Conservation (phyloP, 1,140 invertebrate species). For the Bradynema listronoti region DNA sequence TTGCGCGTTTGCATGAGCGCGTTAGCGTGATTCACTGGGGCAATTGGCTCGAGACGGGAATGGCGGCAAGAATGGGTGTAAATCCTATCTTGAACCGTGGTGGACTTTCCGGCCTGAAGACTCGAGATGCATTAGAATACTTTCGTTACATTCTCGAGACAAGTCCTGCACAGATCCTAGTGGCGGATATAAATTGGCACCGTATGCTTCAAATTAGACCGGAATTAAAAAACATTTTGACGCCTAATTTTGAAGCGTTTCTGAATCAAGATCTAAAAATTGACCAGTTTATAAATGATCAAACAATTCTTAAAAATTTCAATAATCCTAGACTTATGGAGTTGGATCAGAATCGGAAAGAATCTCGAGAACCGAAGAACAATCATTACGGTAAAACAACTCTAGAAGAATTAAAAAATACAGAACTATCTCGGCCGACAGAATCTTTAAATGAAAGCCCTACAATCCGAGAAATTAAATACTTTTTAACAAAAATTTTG, state of each 20-base stretch:
- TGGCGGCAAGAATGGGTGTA: conserved; percentile 21
- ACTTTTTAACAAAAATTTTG: neutral
- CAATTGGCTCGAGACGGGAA: conserved; percentile 32
- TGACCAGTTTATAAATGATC: too few relatives aligned
- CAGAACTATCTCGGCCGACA: too few relatives aligned
- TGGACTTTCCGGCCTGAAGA: conserved; percentile 23
- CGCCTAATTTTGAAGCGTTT: too few relatives aligned
- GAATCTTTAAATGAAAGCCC: neutral
- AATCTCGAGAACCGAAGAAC: too few relatives aligned
- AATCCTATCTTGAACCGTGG: neutral
- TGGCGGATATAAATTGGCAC: conserved; percentile 29
- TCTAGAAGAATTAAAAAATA: too few relatives aligned
- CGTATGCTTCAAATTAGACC: conserved; percentile 22
- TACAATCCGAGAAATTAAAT: neutral
- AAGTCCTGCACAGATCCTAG: conserved; percentile 6
- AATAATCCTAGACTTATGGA: too few relatives aligned
- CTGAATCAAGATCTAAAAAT: too few relatives aligned
- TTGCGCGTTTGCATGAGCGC: neutral
- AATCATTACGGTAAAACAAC: too few relatives aligned
- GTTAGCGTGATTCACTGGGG: conserved; percentile 23
- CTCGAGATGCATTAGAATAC: conserved; percentile 17
- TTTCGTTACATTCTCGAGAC: conserved; percentile 19
- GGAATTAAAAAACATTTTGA: conserved; percentile 2
- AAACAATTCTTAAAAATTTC: too few relatives aligned
- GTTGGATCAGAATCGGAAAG: too few relatives aligned